Conservation (phyloP, 2,797 vertebrate species). For the Neostethus bicornis region DNA sequence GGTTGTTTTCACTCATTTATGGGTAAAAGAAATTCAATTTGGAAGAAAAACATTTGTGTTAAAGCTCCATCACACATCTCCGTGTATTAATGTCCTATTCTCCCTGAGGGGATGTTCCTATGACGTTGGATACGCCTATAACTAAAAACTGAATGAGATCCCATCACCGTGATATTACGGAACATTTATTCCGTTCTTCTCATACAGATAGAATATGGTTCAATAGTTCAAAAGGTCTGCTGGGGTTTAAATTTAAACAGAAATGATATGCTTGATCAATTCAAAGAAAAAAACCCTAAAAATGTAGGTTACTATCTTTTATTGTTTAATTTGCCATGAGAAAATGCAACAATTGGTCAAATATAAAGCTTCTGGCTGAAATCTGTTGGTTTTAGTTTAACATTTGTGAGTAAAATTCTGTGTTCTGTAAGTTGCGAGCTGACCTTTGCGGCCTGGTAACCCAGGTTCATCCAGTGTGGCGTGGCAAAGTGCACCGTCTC, state of each 20-base stretch:
- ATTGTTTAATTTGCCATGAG: conserved; percentile 18
- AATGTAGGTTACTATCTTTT: conserved; percentile 22
- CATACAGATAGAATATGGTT: conserved; percentile 41
- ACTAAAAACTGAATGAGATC: conserved; percentile 18
- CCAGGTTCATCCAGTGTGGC: conserved; percentile 97
- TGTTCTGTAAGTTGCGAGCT: conserved; percentile 39
- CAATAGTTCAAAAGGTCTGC: conserved; percentile 16
- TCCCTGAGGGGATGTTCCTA: conserved; percentile 31
- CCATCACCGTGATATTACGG: conserved; percentile 36
- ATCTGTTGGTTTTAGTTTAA: not conserved
- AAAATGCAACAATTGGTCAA: conserved; percentile 4
- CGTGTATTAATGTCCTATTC: conserved; percentile 41
- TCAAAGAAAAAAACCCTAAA: no score
- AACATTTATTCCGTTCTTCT: conserved; percentile 36
- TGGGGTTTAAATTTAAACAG: no score
- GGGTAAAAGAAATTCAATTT: not conserved
- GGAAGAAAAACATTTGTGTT: conserved; percentile 7
- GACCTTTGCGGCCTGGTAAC: conserved; percentile 97
- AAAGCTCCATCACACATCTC: not conserved
- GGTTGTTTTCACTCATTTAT: not conserved
- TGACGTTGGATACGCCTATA: conserved; percentile 14
- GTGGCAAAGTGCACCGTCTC: conserved; percentile 99
- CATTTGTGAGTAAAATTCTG: not conserved
- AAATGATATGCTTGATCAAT: no score
- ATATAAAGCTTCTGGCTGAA: not conserved